Conservation (phyloP, 2,797 vertebrate genomes). For the Yasuhikotakia modesta region DNA sequence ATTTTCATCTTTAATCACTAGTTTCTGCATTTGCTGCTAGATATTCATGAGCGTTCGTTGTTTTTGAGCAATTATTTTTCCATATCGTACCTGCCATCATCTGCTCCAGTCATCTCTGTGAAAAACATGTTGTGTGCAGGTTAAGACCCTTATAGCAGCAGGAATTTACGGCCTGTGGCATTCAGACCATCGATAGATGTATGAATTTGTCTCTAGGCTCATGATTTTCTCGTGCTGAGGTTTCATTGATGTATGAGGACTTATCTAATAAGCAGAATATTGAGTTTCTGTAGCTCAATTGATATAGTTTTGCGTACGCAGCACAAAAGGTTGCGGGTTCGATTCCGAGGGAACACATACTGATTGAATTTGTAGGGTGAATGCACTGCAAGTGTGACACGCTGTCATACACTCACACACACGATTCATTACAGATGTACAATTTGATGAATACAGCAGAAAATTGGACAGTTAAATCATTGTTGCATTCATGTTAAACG, state of each 20-base stretch:
- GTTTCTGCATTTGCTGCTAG: background rate
- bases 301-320: too few relatives aligned
- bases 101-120: background rate
- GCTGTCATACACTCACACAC: too few relatives aligned
- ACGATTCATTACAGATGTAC: too few relatives aligned
- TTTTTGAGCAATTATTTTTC: conserved; percentile 22
- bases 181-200: background rate
- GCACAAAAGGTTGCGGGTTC: too few relatives aligned
- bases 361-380: too few relatives aligned
- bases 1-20: conserved; percentile 26
- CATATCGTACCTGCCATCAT: background rate
- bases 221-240: too few relatives aligned
- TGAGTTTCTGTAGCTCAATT: too few relatives aligned
- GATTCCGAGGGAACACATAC: too few relatives aligned
- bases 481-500: background rate
- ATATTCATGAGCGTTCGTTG: conserved; percentile 16
- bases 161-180: background rate
- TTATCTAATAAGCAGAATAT: too few relatives aligned
- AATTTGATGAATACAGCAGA: too few relatives aligned
- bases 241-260: too few relatives aligned
- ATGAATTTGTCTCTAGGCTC: background rate
- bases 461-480: background rate
- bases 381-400: too few relatives aligned
- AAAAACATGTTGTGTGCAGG: background rate
- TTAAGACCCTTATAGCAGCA: background rate